A percentile compares a stretch with the other conserved stretches of the same genome.
phyloP scores from a whole-genome alignment of 2,797 vertebrate species.

The Falco columbarius region DNA sequence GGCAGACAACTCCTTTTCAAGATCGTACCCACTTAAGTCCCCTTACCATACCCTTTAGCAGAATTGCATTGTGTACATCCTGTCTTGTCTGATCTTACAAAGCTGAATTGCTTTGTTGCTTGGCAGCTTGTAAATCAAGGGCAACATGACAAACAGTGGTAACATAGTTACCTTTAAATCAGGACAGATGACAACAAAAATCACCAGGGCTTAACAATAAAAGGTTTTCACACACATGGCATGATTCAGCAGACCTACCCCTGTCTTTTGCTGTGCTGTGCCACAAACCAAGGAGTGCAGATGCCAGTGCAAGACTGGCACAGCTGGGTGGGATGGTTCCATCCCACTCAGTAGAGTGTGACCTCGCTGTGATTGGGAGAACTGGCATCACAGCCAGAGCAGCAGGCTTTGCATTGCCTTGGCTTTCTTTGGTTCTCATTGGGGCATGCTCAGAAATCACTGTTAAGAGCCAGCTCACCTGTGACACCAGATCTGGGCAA shows the following conservation, averaged over 20 bases:
- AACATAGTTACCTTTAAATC: not conserved
- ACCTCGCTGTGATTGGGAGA: not conserved
- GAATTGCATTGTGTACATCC: not conserved
- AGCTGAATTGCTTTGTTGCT: not conserved
- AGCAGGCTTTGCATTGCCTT: not conserved
- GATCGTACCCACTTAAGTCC: not conserved
- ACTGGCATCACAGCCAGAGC: not conserved
- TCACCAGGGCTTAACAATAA: not conserved
- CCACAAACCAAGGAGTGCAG: not conserved
- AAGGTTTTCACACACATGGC: not conserved
- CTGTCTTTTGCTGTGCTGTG: not conserved
- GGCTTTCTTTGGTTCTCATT: not conserved
- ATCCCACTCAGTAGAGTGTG: not conserved
- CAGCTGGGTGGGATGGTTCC: not conserved
- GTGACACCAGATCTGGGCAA: not conserved
- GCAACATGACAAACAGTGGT: not conserved
- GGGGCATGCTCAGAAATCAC: not conserved
- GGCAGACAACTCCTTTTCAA: not conserved
- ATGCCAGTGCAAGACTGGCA: not conserved
- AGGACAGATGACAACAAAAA: not conserved
- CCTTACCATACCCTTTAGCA: not conserved
- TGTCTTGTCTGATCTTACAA: not conserved
- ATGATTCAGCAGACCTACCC: not conserved
- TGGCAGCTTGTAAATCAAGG: not conserved
- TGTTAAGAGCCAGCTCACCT: not conserved